Percentiles rank a stretch among this genome's conserved stretches.
Conservation (phyloP, 2,888 invertebrate species). For the Drosophila prolongata region DNA sequence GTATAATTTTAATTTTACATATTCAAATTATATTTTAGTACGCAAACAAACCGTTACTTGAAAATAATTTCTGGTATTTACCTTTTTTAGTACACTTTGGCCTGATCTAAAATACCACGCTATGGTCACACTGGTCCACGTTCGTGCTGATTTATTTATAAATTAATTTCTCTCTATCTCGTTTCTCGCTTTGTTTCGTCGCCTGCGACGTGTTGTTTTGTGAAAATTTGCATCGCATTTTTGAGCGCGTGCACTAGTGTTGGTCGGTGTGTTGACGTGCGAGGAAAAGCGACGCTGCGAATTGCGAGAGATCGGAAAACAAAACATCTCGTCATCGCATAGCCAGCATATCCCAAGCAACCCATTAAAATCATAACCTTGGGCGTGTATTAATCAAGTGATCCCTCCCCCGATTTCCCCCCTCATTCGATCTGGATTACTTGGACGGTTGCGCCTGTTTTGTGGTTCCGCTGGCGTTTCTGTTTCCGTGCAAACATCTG, state of each 20-base stretch:
- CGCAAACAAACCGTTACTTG: neutral
- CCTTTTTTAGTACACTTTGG: neutral
- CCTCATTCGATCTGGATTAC: slow-evolving; percentile 30
- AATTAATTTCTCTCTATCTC: slow-evolving; percentile 71
- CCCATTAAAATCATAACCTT: slow-evolving; percentile 57
- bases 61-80: neutral
- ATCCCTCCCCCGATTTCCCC: slow-evolving; percentile 10
- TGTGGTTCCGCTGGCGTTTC: slow-evolving; percentile 18
- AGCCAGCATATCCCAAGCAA: neutral
- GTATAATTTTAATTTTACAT: no score
- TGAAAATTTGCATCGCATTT: slow-evolving; percentile 64
- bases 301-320: slow-evolving; percentile 24
- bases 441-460: slow-evolving; percentile 16
- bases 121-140: no score
- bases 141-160: slow-evolving; percentile 72
- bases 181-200: slow-evolving; percentile 19
- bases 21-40: no score
- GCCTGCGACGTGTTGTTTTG: slow-evolving; percentile 52
- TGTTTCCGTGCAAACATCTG: slow-evolving; percentile 67
- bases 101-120: neutral
- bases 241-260: slow-evolving; percentile 43
- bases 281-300: slow-evolving; percentile 60
- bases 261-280: slow-evolving; percentile 50
- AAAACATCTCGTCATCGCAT: slow-evolving; percentile 22
- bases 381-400: slow-evolving; percentile 50